phyloP scores from a whole-genome alignment of 2,797 vertebrate species.

The Coccyzus lansbergi region DNA sequence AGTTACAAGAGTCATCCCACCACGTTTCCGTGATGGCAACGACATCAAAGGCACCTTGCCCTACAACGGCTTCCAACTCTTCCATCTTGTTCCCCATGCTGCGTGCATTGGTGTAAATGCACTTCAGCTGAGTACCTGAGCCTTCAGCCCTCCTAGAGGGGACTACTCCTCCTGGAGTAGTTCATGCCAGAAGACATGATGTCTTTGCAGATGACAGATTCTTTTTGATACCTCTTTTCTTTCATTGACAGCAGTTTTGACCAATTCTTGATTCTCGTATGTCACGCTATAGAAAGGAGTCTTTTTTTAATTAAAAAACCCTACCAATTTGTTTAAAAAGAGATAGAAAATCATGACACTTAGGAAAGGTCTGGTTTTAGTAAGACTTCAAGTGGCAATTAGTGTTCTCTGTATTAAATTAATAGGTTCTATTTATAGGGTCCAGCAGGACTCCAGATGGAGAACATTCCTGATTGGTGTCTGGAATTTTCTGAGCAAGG shows the following conservation, averaged over 20 bases:
- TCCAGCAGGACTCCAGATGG: not conserved
- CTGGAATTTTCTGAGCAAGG: not conserved
- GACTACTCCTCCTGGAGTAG: too few relatives aligned
- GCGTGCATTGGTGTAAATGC: too few relatives aligned
- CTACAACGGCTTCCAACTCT: too few relatives aligned
- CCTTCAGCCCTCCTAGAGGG: too few relatives aligned
- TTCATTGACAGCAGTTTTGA: not conserved
- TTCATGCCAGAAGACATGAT: not conserved
- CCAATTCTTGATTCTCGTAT: not conserved
- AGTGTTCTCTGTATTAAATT: not conserved
- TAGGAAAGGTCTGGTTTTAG: not conserved
- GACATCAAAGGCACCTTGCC: too few relatives aligned
- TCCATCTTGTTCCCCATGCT: too few relatives aligned
- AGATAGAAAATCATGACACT: not conserved
- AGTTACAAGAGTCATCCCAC: too few relatives aligned
- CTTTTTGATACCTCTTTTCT: not conserved
- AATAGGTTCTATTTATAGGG: not conserved
- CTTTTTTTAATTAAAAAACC: not conserved
- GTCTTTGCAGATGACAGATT: not conserved
- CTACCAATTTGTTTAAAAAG: not conserved
- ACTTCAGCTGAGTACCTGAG: too few relatives aligned
- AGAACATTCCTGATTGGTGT: not conserved
- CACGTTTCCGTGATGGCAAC: too few relatives aligned
- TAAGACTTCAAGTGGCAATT: not conserved
- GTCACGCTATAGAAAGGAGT: not conserved